Evolutionary conservation across 1,140 invertebrate genomes (phyloP).

Genomic region (Drosophila takahashii): DNA sequence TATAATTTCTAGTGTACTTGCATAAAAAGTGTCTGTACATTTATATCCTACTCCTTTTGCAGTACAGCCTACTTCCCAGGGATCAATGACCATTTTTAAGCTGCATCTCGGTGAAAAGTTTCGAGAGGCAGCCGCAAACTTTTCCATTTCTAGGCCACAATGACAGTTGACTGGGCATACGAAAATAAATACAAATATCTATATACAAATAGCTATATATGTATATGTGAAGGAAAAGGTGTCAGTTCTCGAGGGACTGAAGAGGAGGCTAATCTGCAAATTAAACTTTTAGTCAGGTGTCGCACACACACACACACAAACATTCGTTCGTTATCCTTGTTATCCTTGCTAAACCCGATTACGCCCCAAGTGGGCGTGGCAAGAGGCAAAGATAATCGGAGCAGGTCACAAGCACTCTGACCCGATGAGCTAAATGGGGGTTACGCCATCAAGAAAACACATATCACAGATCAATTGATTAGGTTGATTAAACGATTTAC

Average conservation of each 20-base stretch:
- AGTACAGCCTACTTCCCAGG: slow-evolving; percentile 10
- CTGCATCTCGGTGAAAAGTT: slow-evolving; percentile 19
- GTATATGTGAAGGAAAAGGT: neutral
- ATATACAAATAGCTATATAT: no score
- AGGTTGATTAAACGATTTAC: neutral
- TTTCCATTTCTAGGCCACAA: slow-evolving; percentile 31
- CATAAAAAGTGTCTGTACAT: neutral
- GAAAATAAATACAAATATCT: slow-evolving; percentile 22
- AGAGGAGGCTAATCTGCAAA: slow-evolving; percentile 31
- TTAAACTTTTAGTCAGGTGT: slow-evolving; percentile 39
- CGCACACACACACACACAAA: no score
- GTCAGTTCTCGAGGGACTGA: neutral
- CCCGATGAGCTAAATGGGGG: slow-evolving; percentile 1
- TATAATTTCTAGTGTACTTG: neutral
- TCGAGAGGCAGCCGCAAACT: slow-evolving; percentile 17
- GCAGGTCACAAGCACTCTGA: slow-evolving; percentile 6
- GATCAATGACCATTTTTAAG: slow-evolving; percentile 28
- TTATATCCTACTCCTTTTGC: neutral
- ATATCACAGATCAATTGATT: neutral
- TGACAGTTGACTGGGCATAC: slow-evolving; percentile 33
- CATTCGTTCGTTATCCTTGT: slow-evolving; percentile 1
- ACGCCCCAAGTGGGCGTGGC: slow-evolving; percentile 4
- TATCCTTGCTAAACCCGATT: slow-evolving; percentile 15
- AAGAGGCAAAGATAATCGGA: slow-evolving; percentile 34
- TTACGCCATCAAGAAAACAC: neutral